Evolutionary conservation across 2,113 vertebrate genomes (phyloP).

Genomic region (Odobenus rosmarus): DNA sequence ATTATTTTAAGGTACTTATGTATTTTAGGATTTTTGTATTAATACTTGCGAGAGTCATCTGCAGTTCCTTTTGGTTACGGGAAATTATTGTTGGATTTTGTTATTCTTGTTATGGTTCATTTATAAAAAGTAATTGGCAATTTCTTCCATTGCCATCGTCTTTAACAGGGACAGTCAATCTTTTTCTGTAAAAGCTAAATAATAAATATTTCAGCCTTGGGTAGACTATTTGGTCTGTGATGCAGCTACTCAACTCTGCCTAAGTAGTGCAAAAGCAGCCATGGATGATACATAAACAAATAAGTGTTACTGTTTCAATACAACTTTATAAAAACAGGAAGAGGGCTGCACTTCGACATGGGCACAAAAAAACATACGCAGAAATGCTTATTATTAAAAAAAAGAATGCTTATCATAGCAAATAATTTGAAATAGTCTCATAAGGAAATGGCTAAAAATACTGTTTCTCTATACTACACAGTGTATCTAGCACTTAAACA

Average conservation of each 20-base stretch:
- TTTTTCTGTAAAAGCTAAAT: neutral
- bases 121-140: neutral
- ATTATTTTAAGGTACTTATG: neutral
- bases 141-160: neutral
- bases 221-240: neutral
- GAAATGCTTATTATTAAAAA: neutral
- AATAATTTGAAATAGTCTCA: neutral
- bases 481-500: neutral
- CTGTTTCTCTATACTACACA: neutral
- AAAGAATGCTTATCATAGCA: neutral
- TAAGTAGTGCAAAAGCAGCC: neutral
- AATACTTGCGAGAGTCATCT: neutral
- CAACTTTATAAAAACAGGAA: neutral
- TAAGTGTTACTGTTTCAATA: neutral
- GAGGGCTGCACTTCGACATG: neutral
- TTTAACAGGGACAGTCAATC: neutral
- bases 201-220: neutral
- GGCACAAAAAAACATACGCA: neutral
- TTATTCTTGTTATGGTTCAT: neutral
- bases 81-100: neutral
- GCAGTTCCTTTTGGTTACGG: neutral
- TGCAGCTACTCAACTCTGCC: neutral
- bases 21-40: neutral
- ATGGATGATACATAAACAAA: neutral
- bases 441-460: neutral